Conservation (phyloP, 2,797 vertebrate genomes). For the Gobio occitaniae region DNA sequence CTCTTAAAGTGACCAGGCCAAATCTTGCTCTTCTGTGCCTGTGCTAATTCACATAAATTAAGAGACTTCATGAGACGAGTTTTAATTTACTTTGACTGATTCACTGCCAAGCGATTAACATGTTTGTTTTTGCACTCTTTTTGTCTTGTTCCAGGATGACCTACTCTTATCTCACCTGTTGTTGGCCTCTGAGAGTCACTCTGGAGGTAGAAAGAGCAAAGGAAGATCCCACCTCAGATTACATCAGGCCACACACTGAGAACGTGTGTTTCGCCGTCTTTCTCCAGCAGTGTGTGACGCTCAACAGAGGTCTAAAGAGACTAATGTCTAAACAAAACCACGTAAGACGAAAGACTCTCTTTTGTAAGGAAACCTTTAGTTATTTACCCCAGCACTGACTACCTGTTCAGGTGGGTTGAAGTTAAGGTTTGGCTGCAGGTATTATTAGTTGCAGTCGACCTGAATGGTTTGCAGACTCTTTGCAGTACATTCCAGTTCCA, state of each 20-base stretch:
- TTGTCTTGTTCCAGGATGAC: conserved; percentile 74
- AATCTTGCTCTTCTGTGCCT: not conserved
- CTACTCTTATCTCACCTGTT: conserved; percentile 69
- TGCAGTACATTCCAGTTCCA: conserved; percentile 70
- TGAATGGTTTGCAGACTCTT: conserved; percentile 42
- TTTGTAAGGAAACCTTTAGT: conserved; percentile 18
- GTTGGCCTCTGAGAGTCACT: conserved; percentile 70
- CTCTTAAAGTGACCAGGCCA: not conserved
- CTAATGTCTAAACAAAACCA: conserved; percentile 62
- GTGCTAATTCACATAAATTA: not conserved
- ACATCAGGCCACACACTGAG: conserved; percentile 54
- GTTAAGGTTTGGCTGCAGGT: conserved; percentile 18
- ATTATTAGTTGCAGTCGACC: conserved; percentile 20
- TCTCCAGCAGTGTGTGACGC: conserved; percentile 36
- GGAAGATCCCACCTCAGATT: conserved; percentile 74
- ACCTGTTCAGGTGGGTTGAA: conserved; percentile 6
- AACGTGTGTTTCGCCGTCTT: conserved; percentile 45
- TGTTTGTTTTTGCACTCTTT: conserved; percentile 54
- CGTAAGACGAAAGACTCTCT: conserved; percentile 32
- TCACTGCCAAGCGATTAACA: conserved; percentile 2
- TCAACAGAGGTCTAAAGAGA: conserved; percentile 48
- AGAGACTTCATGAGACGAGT: not conserved
- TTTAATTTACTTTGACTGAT: not conserved
- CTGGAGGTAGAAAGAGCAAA: conserved; percentile 70
- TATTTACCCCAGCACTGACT: conserved; percentile 21